Base-by-base conservation (phyloP, 1,140 invertebrate species). In the Ladona fulva region DNA sequence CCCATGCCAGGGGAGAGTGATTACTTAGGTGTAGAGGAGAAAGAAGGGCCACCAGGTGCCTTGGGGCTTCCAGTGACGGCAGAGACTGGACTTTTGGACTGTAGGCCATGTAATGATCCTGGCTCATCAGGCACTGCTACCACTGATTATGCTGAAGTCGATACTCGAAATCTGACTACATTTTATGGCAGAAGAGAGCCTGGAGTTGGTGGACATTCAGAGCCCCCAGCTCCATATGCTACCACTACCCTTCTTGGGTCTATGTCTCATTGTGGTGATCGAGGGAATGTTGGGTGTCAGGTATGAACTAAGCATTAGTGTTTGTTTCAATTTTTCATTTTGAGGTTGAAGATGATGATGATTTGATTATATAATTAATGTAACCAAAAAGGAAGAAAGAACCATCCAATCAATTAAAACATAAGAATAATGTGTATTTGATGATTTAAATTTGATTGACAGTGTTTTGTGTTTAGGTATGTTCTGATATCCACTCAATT, bases 91-190 rank as follows among this genome's bases (percentile, higher is more conserved):
- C 77, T 77, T 19, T 74, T 29, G 29, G 66, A 73, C 44, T 42
- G 76, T 12, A 16, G 76, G 11, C 76, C 76, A 24, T 42, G 44
- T 16, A 42, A 42, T 42, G 76, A 22, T n/a, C 25, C 22, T 1
- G 25, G n/a, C 1, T 42, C 19, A 6, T 52, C 76, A 8, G n/a
- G 44, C 44, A 80, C 79, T 25, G 82, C 82, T 75, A 88, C 88
- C 22, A 90, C 91, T 0, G 92, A 93, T 80, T 93, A 94, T 80
- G 92, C 92, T 0, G 92, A 94, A 85, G 92, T 93, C 0, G 92
- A 94, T 83, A 90, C 90, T 11, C 85, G 90, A 66, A 88, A 90
- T 82, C 89, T 52, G 24, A 59, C 76, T 22, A 77, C 76, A 11
- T 77, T 77, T 52, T 66, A 66, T 66, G 42, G 52, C 6, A 59